Evolutionary conservation across 2,888 invertebrate genomes (phyloP).

Genomic region (Trachelus iudaicus): DNA sequence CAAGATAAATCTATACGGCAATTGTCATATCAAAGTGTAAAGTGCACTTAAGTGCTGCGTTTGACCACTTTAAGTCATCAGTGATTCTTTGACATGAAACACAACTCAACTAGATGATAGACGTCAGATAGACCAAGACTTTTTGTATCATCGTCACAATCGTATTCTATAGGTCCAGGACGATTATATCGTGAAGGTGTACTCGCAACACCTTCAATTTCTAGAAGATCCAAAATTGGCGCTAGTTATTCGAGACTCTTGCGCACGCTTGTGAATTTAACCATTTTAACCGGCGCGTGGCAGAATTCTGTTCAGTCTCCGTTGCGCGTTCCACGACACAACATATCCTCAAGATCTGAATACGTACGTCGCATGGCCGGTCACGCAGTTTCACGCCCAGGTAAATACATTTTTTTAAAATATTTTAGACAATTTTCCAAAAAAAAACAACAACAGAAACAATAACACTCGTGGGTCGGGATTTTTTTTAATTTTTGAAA

Average conservation of each 20-base stretch:
- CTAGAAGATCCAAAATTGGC: background rate
- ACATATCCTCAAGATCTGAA: slow-evolving; percentile 8
- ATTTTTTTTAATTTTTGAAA: background rate
- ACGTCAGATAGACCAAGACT: background rate
- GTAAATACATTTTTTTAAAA: background rate
- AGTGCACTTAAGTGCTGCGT: background rate
- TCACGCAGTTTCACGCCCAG: background rate
- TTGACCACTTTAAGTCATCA: background rate
- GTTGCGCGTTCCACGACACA: slow-evolving; percentile 42
- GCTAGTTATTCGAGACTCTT: slow-evolving; percentile 31
- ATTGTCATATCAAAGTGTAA: background rate
- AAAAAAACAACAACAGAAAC: too few relatives aligned
- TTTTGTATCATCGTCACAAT: background rate
- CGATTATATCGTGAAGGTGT: background rate
- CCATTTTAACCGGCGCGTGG: slow-evolving; percentile 40
- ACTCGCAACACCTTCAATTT: background rate
- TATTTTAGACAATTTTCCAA: background rate
- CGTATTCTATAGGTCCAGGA: background rate
- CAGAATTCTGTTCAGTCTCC: slow-evolving; percentile 44
- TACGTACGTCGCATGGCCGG: background rate
- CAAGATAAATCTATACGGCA: background rate
- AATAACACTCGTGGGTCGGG: background rate
- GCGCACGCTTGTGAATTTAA: slow-evolving; percentile 46
- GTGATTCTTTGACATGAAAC: background rate
- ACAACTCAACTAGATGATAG: background rate